Evolutionary conservation across 2,888 invertebrate genomes (phyloP).

Genomic region (Oxytorus armatus): DNA sequence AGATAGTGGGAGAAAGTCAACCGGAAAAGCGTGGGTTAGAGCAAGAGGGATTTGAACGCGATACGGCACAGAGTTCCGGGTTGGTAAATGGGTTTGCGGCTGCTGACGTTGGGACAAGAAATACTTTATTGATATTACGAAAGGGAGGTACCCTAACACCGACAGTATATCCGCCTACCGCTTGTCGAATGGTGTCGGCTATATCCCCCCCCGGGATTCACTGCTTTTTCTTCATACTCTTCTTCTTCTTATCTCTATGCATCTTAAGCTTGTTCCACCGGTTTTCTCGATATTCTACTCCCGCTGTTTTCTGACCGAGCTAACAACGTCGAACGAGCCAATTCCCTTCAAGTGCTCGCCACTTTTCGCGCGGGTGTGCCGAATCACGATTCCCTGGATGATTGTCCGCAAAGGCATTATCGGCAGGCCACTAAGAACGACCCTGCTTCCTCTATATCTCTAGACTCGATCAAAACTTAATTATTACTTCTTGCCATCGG

Average conservation of each 20-base stretch:
- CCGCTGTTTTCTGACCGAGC: not conserved
- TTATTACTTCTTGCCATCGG: conserved; percentile 32
- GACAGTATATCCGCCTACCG: conserved; percentile 46
- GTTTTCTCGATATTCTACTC: conserved; percentile 23
- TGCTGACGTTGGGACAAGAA: conserved; percentile 72
- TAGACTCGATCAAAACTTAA: conserved; percentile 23
- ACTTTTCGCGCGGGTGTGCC: conserved; percentile 12
- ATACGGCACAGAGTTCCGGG: conserved; percentile 50
- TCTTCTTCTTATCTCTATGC: conserved; percentile 42
- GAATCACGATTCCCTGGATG: conserved; percentile 21
- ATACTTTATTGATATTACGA: conserved; percentile 72
- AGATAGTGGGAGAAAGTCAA: not conserved
- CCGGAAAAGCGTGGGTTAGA: conserved; percentile 11
- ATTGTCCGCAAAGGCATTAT: not conserved
- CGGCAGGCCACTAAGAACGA: not conserved
- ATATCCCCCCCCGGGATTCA: conserved; percentile 12
- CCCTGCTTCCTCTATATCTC: not conserved
- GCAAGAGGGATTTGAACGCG: conserved; percentile 44
- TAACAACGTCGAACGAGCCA: not conserved
- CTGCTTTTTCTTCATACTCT: conserved; percentile 35
- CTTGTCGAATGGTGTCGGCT: conserved; percentile 53
- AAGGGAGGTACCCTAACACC: conserved; percentile 67
- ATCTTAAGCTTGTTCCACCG: conserved; percentile 48
- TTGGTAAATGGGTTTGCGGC: conserved; percentile 70
- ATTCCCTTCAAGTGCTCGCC: conserved; percentile 17